Percentiles rank a stretch among this genome's conserved stretches.
phyloP scores from a whole-genome alignment of 2,888 invertebrate genomes.

The Pachliopta kotzebuea region DNA sequence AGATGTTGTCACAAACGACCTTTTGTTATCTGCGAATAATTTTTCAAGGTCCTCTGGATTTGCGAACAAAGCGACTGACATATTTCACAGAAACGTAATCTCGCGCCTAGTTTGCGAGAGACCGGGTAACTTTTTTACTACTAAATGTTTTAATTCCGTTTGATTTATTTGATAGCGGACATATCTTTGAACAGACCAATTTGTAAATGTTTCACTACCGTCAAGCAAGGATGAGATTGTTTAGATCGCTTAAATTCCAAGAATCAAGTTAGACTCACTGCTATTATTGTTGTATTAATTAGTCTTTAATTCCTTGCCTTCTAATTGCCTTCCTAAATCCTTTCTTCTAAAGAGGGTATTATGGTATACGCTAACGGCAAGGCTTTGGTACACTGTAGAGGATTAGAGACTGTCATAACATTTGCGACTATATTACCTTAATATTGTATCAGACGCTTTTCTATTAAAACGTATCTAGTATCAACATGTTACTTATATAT shows the following conservation, averaged over 20 bases:
- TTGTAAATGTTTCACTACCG: background rate
- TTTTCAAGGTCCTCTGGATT: slow-evolving; percentile 21
- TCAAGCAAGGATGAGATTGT: background rate
- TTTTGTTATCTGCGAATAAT: slow-evolving; percentile 13
- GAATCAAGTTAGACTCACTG: background rate
- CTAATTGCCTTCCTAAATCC: background rate
- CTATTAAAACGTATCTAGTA: background rate
- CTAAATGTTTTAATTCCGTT: slow-evolving; percentile 23
- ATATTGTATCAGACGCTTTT: background rate
- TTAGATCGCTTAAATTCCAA: background rate
- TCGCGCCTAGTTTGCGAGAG: slow-evolving; percentile 21
- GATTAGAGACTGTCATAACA: background rate
- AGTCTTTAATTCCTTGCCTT: slow-evolving; percentile 1
- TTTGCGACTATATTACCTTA: background rate
- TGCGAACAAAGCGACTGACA: slow-evolving; percentile 24
- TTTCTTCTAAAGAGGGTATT: slow-evolving; percentile 1
- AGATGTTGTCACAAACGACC: slow-evolving; percentile 5
- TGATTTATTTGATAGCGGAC: slow-evolving; percentile 14
- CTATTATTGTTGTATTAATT: background rate
- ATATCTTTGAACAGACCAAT: background rate
- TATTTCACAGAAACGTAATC: slow-evolving; percentile 24
- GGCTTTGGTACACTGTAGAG: background rate
- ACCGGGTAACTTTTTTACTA: slow-evolving; percentile 18
- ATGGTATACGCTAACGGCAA: background rate
- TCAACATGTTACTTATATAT: too few species aligned